A percentile compares a stretch with the other conserved stretches of the same genome.
Conservation (phyloP, 2,888 invertebrate genomes). For the Choristoneura rosaceana region DNA sequence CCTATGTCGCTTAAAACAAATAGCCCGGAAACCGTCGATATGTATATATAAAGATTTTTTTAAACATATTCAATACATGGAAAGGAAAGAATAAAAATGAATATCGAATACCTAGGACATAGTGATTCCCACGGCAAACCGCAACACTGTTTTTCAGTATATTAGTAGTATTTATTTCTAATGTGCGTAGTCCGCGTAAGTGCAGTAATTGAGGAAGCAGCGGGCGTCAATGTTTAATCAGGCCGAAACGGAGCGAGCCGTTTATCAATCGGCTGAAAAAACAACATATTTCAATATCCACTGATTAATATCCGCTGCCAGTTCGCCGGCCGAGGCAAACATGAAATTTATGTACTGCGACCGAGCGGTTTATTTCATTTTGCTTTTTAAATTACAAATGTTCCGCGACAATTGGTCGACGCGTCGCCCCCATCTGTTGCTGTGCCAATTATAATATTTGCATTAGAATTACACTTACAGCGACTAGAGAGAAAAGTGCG, state of each 20-base stretch:
- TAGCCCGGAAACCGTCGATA: too few relatives aligned
- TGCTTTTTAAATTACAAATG: conserved; percentile 84
- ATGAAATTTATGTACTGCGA: conserved; percentile 84
- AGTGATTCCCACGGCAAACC: too few relatives aligned
- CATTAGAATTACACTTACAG: conserved; percentile 68
- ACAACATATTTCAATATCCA: conserved; percentile 86
- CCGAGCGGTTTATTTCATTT: conserved; percentile 82
- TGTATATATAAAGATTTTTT: too few relatives aligned
- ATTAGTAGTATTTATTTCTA: too few relatives aligned
- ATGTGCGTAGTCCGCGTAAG: conserved; percentile 45
- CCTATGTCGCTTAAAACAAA: too few relatives aligned
- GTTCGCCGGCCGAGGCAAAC: conserved; percentile 82
- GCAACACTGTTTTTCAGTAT: too few relatives aligned
- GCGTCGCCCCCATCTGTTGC: conserved; percentile 82
- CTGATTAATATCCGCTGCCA: conserved; percentile 85
- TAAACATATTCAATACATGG: too few relatives aligned
- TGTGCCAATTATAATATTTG: conserved; percentile 69
- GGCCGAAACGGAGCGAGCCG: conserved; percentile 70
- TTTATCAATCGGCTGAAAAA: conserved; percentile 84
- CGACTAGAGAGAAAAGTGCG: conserved; percentile 39
- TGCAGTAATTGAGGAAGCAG: conserved; percentile 75
- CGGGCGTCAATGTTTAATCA: conserved; percentile 81
- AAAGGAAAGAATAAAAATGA: too few relatives aligned
- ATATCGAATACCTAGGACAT: too few relatives aligned
- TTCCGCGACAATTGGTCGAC: conserved; percentile 80